Base-by-base conservation (phyloP, 1,140 invertebrate species). In the Euwallacea similis region DNA sequence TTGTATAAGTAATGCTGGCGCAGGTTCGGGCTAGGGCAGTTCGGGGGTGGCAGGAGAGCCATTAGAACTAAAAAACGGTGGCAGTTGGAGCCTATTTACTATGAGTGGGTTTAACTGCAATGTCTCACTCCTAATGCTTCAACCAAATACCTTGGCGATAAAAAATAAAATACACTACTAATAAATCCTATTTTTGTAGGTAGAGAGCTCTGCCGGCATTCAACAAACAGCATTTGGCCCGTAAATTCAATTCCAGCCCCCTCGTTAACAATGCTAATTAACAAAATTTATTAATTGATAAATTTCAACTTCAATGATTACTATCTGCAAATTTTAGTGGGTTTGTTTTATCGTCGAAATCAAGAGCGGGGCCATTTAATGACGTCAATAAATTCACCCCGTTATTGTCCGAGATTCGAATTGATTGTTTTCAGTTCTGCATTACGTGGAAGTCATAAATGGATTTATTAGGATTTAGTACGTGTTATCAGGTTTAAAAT, bases 261-360 rank as follows among this genome's bases (percentile, higher is more conserved):
- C 64, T 67, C 65, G 65, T 62, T 47, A 46, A 63, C 50, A 62
- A 68, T 68, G 71, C 71, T 73, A 73, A 73, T 73, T 73, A 73
- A 73, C 72, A 69, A 69, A 73, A 69, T 73, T 73, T 73, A 73
- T 73, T 73, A 73, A 73, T 73, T 73, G 67, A 72, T 72, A 72
- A 72, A 72, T 72, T 72, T 72, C 71, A 73, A 69, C 72, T 69
- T 69, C 72, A 68, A 65, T 66, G 72, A 73, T 73, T 69, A 69
- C 72, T 73, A 73, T 73, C 72, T 73, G 66, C 67, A 68, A 72
- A 70, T 73, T 73, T 73, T 73, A 73, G 72, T 73, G 67, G 66
- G 71, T 68, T 72, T 74, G 68, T 71, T 74, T 74, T 71, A 66
- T 67, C 58, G 64, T 71, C 11, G 44, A 74, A 74, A 74, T 74